A percentile compares a stretch with the other conserved stretches of the same genome.
Evolutionary conservation across 2,113 vertebrate species (phyloP).

Genomic region (Colinus virginianus): DNA sequence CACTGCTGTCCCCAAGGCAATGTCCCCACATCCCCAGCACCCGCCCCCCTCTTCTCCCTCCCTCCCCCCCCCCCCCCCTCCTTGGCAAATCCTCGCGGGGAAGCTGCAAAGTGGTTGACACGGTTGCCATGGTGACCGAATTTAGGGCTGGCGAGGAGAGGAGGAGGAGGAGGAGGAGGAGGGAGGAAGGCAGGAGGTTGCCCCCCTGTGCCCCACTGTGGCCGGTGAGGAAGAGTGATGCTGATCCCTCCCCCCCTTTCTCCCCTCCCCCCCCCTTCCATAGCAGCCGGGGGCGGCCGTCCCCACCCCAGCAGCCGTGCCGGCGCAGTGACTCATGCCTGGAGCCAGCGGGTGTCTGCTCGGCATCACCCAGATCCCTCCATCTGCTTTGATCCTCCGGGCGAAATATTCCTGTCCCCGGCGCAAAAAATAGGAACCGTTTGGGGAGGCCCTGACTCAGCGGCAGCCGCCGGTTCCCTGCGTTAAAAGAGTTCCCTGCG

Average conservation of each 20-base stretch:
- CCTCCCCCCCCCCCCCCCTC: background rate
- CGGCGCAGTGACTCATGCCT: conserved; percentile 17
- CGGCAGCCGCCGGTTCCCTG: conserved; percentile 3
- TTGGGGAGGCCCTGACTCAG: conserved; percentile 67
- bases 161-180: conserved; percentile 17
- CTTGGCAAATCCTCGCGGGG: conserved; percentile 76
- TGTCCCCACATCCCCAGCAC: background rate
- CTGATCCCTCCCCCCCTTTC: background rate
- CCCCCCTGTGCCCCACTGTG: background rate
- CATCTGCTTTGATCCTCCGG: conserved; percentile 61
- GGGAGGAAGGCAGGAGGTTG: background rate
- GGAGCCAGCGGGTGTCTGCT: background rate
- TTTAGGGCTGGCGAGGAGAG: conserved; percentile 70
- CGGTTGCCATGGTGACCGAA: conserved; percentile 81
- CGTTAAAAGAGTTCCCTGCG: background rate
- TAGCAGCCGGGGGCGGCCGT: background rate
- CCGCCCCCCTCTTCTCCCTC: background rate
- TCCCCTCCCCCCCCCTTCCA: background rate
- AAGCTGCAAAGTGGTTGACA: conserved; percentile 81
- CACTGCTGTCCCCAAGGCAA: background rate
- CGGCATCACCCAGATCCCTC: conserved; percentile 52
- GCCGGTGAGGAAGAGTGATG: background rate
- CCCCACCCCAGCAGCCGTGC: background rate
- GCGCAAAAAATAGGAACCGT: conserved; percentile 57
- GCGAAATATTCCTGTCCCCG: conserved; percentile 40